Base-by-base conservation (phyloP, 2,113 vertebrate genomes). In the Psophia crepitans region DNA sequence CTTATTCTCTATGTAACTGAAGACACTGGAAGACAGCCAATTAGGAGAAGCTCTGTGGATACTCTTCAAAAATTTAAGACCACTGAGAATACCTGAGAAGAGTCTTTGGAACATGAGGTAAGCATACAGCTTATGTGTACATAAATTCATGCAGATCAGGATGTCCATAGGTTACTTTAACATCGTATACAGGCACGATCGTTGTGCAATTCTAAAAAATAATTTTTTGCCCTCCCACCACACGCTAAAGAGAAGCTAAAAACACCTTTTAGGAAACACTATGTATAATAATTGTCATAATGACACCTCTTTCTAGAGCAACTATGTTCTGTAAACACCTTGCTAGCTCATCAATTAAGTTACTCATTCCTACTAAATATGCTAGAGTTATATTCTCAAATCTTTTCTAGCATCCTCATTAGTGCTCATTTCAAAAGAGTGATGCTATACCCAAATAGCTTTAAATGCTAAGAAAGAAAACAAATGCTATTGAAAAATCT, bases 121-220 rank as follows among this genome's bases (percentile, higher is more conserved):
- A 61, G 37, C 33, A 27, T 16, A 20, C 5, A 41, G 20, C 44
- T 82, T 44, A 39, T 0, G 0, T 20, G 49, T 0, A 2, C 4
- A 27, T 37, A 70, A 81, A 70, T 74, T 81, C 60, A 75, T 33
- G 54, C 14, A 33, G 51, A 73, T 16, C 8, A 60, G 18, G 30
- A 63, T 30, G 23, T 41, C 8, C 33, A 30, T 5, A 54, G 11
- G 35, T 71, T 65, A 41, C 13, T 41, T 20, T 56, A 35, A 33
- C 1, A 1, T 33, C 2, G 2, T 37, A 63, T 33, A 71, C 3
- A 78, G 27, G 37, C n/a, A 77, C 1, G 3, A 66, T 33, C 3
- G 5, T 5, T 8, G 20, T 1, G 2, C 5, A 23, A 10, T 61
- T 77, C 26, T 46, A 51, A 71, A 53, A n/a, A 54, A 46, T 46